Evolutionary conservation across 2,888 invertebrate species (phyloP).

Genomic region (Deilephila porcellus): DNA sequence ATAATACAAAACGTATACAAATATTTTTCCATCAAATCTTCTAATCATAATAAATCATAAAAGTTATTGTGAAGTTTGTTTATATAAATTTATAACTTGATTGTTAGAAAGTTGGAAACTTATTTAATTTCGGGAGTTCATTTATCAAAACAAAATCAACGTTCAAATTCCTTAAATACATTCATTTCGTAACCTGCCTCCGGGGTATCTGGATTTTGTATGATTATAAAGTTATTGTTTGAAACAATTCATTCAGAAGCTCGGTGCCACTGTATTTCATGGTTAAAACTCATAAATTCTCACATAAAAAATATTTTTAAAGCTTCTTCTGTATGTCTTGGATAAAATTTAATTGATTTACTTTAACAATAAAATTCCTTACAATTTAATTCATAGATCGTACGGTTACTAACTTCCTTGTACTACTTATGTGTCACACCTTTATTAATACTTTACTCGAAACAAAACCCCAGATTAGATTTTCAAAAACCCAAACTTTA

Average conservation of each 20-base stretch:
- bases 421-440: too few species aligned
- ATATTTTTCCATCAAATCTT: conserved; percentile 39
- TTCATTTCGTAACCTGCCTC: conserved; percentile 6
- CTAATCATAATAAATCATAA: conserved; percentile 51
- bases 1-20: conserved; percentile 2
- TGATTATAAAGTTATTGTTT: not conserved
- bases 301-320: too few species aligned
- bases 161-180: conserved; percentile 27
- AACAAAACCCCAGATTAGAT: not conserved
- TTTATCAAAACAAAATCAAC: conserved; percentile 59
- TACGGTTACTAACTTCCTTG: too few species aligned
- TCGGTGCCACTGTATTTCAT: too few species aligned
- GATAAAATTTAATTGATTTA: too few species aligned
- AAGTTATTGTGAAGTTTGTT: conserved; percentile 52
- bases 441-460: not conserved
- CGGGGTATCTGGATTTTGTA: not conserved
- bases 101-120: conserved; percentile 56
- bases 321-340: too few species aligned
- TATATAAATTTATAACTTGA: conserved; percentile 56
- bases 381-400: too few species aligned
- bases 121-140: conserved; percentile 64
- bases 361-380: too few species aligned
- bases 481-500: not conserved
- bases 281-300: too few species aligned
- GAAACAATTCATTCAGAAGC: not conserved